Evolutionary conservation across 2,888 invertebrate species (phyloP), one percentile per base, ranked within the genome.

Genomic region (Melieria crassipennis): DNA sequence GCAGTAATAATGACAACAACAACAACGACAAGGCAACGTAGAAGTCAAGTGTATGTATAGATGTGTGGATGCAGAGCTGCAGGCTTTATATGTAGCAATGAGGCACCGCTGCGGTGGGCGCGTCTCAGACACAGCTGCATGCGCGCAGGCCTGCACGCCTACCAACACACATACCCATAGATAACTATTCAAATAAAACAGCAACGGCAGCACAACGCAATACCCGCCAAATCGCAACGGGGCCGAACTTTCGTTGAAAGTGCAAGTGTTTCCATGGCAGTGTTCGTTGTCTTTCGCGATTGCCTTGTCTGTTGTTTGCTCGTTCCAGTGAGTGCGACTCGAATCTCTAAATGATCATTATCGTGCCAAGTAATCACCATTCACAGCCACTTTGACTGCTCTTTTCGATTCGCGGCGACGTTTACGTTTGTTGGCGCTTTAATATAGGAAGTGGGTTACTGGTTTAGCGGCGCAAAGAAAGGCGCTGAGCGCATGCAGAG

Each of bases 231-330:
- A 43, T 9, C 11, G 55, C 11, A 56, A 10, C 46, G 62, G 42
- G 50, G 7, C 60, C 50, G 77, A 75, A 79, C 81, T 81, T 83
- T 82, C 81, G 74, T 77, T 75, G 80, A 83, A 82, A 83, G 79
- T 80, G 81, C 78, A 81, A 83, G 79, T 79, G 75, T 79, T 81
- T 78, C 79, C 81, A 77, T 78, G 79, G 78, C 82, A 81, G 79
- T 82, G 79, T 79, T 76, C 16, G 50, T 55, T 55, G 66, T 47
- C 58, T 56, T 47, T 68, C 6, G 16, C 2, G 10, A 7, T 52
- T 46, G 4, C 16, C 7, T 16, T 46, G 11, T 2, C 30, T 30
- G 30, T 30, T 30, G 30, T 30, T 30, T 30, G 30, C 30, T 30
- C 30, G 30, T 30, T 30, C 30, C 1, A 30, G 30, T 30, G 30